These are phyloP conservation scores for Parnassius smintheus DNA, from an alignment of 2,888 invertebrate genomes.

Conservation along the genomic window DNA sequence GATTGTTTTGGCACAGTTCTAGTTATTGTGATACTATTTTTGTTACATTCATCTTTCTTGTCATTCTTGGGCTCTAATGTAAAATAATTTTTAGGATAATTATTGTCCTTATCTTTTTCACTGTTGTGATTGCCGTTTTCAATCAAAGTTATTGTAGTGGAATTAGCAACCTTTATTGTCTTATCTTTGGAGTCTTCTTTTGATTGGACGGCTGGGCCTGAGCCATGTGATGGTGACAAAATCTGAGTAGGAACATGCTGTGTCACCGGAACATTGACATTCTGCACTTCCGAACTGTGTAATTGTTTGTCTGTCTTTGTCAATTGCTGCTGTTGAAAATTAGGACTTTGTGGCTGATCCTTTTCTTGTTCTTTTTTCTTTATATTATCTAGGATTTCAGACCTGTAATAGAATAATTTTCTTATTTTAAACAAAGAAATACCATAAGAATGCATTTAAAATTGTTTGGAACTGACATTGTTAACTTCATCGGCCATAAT, in stretches of 20 bases:
- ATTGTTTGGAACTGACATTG: too few species aligned
- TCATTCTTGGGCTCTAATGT: slow-evolving; percentile 70
- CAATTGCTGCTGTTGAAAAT: slow-evolving; percentile 53
- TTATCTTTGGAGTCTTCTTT: slow-evolving; percentile 72
- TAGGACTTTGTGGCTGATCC: slow-evolving; percentile 53
- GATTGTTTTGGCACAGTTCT: slow-evolving; percentile 66
- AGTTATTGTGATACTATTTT: slow-evolving; percentile 77
- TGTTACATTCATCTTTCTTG: slow-evolving; percentile 73
- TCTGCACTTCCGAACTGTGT: slow-evolving; percentile 48
- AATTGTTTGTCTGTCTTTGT: slow-evolving; percentile 57
- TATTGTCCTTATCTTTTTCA: slow-evolving; percentile 68
- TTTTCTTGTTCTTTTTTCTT: slow-evolving; percentile 77
- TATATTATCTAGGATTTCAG: slow-evolving; percentile 82
- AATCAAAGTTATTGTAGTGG: slow-evolving; percentile 71
- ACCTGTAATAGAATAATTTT: slow-evolving; percentile 67
- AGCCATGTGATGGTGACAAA: slow-evolving; percentile 56
- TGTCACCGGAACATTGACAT: slow-evolving; percentile 52
- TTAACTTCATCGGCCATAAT: too few species aligned
- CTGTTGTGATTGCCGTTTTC: slow-evolving; percentile 60
- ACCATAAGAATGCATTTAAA: background rate
- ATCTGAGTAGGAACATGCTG: slow-evolving; percentile 71
- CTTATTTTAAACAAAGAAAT: background rate
- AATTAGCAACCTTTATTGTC: slow-evolving; percentile 68
- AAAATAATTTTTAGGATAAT: slow-evolving; percentile 68
- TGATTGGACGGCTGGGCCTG: slow-evolving; percentile 47